Evolutionary conservation across 2,888 invertebrate species (phyloP), one percentile per base, ranked within the genome.

Genomic region (Caenorhabditis sp.): DNA sequence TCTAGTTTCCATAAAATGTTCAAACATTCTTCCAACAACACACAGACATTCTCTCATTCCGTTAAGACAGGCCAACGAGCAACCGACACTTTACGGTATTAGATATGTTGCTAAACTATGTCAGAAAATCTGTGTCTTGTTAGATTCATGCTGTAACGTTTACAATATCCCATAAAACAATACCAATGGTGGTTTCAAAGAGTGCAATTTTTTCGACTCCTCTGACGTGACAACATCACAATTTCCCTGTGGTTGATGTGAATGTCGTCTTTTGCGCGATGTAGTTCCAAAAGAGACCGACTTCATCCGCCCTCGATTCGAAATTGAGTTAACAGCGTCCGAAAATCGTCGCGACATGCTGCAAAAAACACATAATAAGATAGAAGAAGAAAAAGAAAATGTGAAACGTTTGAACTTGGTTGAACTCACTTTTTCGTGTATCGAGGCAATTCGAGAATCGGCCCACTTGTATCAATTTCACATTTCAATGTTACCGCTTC

Each of bases 401-500:
- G n/a, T n/a, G n/a, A 53, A 31, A 31, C 5, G 31, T 31, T 31
- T 31, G 31, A 31, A 31, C 17, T 43, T 62, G 57, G 52, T 38
- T 38, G 43, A 49, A 26, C 67, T 58, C 59, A 82, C 82, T 82
- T 82, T 66, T 79, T 82, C 25, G 71, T 75, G 70, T 82, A 82
- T 52, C 78, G 75, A 17, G 81, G 80, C 21, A 83, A 73, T 60
- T 81, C 79, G 57, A 83, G 71, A 38, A 80, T 78, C 4, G 80
- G 78, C 3, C 83, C 81, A 67, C 76, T 78, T n/a, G 78, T 73
- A 67, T 81, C 81, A 53, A 76, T 78, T 54, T 82, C 81, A 49
- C 70, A 75, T 60, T 63, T 71, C 26, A 84, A 63, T 20, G 86
- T 86, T 10, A 86, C 83, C 1, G 85, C 85, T n/a, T 86, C 86